Percentiles rank a stretch among this genome's conserved stretches.
These are phyloP conservation scores for Lacanobia wlatinum DNA, from an alignment of 2,888 invertebrate species.

Conservation along the genomic window DNA sequence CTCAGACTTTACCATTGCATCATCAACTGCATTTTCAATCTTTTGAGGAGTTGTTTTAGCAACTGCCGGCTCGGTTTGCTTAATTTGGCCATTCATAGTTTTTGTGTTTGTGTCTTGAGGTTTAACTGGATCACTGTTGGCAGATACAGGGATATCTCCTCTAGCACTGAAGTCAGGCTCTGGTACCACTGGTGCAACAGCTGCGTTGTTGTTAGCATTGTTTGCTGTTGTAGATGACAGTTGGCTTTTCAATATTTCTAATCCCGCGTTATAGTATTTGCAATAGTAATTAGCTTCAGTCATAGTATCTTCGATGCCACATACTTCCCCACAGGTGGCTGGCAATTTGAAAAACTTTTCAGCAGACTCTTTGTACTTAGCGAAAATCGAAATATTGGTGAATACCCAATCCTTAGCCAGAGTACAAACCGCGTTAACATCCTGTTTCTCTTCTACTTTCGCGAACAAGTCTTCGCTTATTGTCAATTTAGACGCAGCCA, in stretches of 20 bases:
- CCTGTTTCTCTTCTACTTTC: conserved; percentile 72
- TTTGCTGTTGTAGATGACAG: conserved; percentile 40
- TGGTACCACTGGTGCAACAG: conserved; percentile 27
- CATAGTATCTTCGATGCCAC: conserved; percentile 73
- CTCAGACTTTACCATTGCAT: conserved; percentile 33
- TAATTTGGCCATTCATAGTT: conserved; percentile 34
- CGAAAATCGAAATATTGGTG: conserved; percentile 68
- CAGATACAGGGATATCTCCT: conserved; percentile 30
- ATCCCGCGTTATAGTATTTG: conserved; percentile 85
- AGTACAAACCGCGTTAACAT: conserved; percentile 75
- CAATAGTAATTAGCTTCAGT: conserved; percentile 81
- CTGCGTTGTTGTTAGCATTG: conserved; percentile 43
- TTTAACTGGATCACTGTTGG: conserved; percentile 31
- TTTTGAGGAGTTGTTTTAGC: conserved; percentile 48
- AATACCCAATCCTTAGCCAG: conserved; percentile 78
- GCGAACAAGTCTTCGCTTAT: conserved; percentile 69
- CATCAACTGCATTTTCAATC: not conserved
- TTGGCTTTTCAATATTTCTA: conserved; percentile 63
- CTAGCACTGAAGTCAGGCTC: conserved; percentile 38
- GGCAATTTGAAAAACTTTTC: conserved; percentile 71
- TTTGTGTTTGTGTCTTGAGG: conserved; percentile 33
- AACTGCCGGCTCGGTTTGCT: conserved; percentile 39
- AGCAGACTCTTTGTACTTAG: conserved; percentile 69
- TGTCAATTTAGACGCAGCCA: conserved; percentile 66
- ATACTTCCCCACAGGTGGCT: conserved; percentile 77